A percentile compares a stretch with the other conserved stretches of the same genome.
These are phyloP conservation scores for Erythrolamprus reginae DNA, from an alignment of 2,113 vertebrate species.

Conservation along the genomic window DNA sequence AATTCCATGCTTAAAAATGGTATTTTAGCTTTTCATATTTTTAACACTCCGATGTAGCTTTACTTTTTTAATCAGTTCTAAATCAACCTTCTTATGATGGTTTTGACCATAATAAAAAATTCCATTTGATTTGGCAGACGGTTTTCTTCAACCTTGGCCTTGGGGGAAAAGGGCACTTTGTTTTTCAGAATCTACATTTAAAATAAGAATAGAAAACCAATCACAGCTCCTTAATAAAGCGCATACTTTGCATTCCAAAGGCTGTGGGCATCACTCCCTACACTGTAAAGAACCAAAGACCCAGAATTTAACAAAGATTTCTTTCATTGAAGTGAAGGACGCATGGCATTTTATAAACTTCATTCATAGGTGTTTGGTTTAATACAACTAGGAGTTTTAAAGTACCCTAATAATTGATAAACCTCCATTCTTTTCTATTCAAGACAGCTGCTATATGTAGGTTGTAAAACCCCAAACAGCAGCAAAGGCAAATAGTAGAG, in stretches of 20 bases:
- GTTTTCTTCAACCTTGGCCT: not conserved
- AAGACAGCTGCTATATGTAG: not conserved
- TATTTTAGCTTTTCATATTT: not conserved
- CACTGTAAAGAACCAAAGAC: not conserved
- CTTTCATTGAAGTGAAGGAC: not conserved
- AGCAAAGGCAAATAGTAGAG: not conserved
- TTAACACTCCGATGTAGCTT: not conserved
- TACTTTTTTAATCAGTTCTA: not conserved
- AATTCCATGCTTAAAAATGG: too few species aligned
- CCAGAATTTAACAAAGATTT: not conserved
- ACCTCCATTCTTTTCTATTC: not conserved
- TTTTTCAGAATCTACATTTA: not conserved
- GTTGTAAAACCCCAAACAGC: not conserved
- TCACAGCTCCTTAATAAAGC: not conserved
- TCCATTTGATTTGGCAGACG: not conserved
- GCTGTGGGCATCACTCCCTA: not conserved
- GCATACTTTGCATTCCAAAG: not conserved
- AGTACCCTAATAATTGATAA: not conserved
- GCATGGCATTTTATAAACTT: not conserved
- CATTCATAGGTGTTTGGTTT: not conserved
- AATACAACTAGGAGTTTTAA: not conserved
- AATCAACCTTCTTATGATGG: not conserved
- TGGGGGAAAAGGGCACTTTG: not conserved
- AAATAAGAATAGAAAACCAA: not conserved
- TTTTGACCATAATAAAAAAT: not conserved